Evolutionary conservation across 2,888 invertebrate genomes (phyloP), one percentile per base, ranked within the genome.

Genomic region (Sphaerophoria taeniata): DNA sequence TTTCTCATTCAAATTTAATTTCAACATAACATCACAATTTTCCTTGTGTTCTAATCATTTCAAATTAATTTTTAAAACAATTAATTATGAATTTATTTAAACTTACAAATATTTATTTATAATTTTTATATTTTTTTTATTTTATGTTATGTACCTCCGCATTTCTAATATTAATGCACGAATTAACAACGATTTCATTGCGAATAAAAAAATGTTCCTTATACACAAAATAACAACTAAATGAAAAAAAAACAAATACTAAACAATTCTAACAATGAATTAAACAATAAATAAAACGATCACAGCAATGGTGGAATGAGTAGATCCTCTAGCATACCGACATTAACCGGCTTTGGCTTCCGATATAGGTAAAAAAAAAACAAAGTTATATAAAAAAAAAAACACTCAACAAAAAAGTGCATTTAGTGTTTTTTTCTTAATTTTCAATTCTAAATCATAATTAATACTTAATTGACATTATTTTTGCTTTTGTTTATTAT

Each of bases 301-400:
- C 79, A 93, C 92, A 92, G 93, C 91, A 94, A 93, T 91, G 94
- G 95, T 93, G 95, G 95, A 93, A 96, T 97, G 94, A 95, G 96
- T 94, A 95, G 97, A 94, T 96, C 97, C 91, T 97, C 96, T 93
- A 97, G 97, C 94, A 97, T 97, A 94, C 97, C 97, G 92, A 96
- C 96, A 93, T 94, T 97, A 91, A 91, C 91, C 88, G 91, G 92
- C 90, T 90, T 90, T 89, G 90, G 91, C 90, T 90, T 89, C 89
- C 91, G 90, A 89, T 89, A 90, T 91, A 92, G 92, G 92, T 92
- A 92, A 84, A 75, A 43, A 9, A 39, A 60, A 53, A 51, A 73
- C 16, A 67, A 67, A 24, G 24, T 24, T 2, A 2, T 24, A 24
- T 24, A 24, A 24, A 24, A 1, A 24, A 24, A 24, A 24, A 24